Base-by-base conservation (phyloP, 2,888 invertebrate species). In the Pammene fasciana region DNA sequence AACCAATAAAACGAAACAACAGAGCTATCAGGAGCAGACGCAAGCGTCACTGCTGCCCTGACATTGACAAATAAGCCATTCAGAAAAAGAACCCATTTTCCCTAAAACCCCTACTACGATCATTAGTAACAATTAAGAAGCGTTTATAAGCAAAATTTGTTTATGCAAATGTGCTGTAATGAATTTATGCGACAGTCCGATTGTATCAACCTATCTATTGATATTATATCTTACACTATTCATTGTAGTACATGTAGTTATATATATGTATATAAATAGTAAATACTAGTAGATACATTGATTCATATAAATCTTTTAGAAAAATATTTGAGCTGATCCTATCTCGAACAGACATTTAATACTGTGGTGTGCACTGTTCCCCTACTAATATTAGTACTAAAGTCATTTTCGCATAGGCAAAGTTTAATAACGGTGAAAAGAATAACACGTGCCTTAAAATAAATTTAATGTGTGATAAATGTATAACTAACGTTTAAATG, bases 41-140 rank as follows among this genome's bases (percentile, higher is more conserved):
- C 82, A 82, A 75, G 82, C 85, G 82, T 87, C 87, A 86, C 84
- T 82, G 83, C 80, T 77, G 79, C 74, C 74, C 80, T 86, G 88
- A 88, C 88, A 85, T 87, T 89, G 88, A 89, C 88, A 88, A 87
- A 88, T 88, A 88, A 86, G 86, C 84, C 83, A 83, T 86, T 85
- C 84, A 82, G 87, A 85, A 86, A 88, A 87, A 88, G 86, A 87
- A 83, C 83, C 83, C 85, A 82, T 83, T 86, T 84, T 79, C 81
- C 79, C 79, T 75, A 75, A 79, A 79, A 79, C 86, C 86, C 84
- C 84, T 86, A 86, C 86, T 78, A 86, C 75, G 82, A 76, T 68
- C 64, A 61, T 72, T 70, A 71, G 52, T 66, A 68, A 70, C 57
- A 70, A 71, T 71, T 68, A 67, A 52, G 60, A 46, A 46, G 5